Conservation (phyloP, 2,797 vertebrate genomes). For the Oophaga sylvatica region DNA sequence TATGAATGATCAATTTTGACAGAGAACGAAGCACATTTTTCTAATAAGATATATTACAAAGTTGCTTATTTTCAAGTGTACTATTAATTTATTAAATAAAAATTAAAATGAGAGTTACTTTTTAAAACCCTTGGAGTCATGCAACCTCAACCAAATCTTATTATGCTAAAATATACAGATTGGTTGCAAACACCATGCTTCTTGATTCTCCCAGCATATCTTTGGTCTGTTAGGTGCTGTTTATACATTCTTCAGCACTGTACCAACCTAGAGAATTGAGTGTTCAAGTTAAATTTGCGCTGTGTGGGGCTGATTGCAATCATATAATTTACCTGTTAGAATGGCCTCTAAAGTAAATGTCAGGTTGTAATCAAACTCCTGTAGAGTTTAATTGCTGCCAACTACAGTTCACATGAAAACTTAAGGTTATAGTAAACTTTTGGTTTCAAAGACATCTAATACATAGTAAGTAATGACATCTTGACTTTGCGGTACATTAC, state of each 20-base stretch:
- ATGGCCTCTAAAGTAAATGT: constrained; percentile 47
- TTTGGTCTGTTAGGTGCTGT: constrained; percentile 9
- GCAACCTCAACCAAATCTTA: neutral
- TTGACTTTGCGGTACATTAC: neutral
- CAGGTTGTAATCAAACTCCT: constrained; percentile 52
- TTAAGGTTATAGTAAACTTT: constrained; percentile 7
- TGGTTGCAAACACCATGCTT: neutral
- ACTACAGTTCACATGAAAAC: constrained; percentile 34
- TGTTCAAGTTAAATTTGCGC: constrained; percentile 36
- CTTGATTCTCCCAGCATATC: neutral
- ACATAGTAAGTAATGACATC: neutral
- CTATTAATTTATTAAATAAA: too few relatives aligned
- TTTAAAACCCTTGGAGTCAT: neutral
- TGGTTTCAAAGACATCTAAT: neutral
- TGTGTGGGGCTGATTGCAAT: constrained; percentile 53
- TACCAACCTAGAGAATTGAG: constrained; percentile 33
- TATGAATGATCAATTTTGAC: too few relatives aligned
- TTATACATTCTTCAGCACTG: constrained; percentile 31
- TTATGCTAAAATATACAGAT: neutral
- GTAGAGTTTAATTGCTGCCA: constrained; percentile 40
- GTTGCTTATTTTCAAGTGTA: too few relatives aligned
- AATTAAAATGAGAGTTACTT: too few relatives aligned
- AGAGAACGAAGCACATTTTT: too few relatives aligned
- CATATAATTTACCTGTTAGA: constrained; percentile 55
- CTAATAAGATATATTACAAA: too few relatives aligned